Evolutionary conservation across 2,113 vertebrate species (phyloP).

Genomic region (Tauraco erythrolophus): DNA sequence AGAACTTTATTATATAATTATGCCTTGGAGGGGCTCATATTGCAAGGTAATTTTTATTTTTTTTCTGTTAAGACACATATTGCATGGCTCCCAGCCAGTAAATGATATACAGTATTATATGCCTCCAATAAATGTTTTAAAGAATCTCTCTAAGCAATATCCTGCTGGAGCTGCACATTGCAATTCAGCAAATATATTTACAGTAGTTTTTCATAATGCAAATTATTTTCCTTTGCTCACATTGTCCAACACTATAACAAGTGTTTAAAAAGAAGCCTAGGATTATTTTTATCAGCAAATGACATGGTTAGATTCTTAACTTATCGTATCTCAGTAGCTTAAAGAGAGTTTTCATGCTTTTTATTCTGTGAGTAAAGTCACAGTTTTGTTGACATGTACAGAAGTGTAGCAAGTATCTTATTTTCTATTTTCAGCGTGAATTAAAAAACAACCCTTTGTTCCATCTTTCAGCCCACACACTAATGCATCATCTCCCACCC

Average conservation of each 20-base stretch:
- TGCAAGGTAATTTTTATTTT: constrained; percentile 82
- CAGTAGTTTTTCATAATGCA: constrained; percentile 72
- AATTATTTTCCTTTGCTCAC: constrained; percentile 73
- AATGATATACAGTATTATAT: constrained; percentile 86
- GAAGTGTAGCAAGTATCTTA: constrained; percentile 45
- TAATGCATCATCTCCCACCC: constrained; percentile 41
- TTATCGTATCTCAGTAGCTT: not conserved
- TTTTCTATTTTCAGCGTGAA: constrained; percentile 68
- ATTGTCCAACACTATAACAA: constrained; percentile 54
- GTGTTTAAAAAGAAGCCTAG: constrained; percentile 21
- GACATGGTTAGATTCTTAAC: constrained; percentile 39
- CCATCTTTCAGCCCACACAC: constrained; percentile 25
- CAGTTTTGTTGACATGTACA: constrained; percentile 43
- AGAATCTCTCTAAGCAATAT: constrained; percentile 81
- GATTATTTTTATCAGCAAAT: constrained; percentile 66
- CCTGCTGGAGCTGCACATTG: constrained; percentile 58
- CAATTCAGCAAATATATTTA: constrained; percentile 80
- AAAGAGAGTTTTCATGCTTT: not conserved
- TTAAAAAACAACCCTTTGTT: constrained; percentile 67
- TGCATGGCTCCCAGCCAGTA: constrained; percentile 85
- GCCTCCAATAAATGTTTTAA: constrained; percentile 87
- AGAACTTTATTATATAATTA: constrained; percentile 90
- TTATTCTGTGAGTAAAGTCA: constrained; percentile 43
- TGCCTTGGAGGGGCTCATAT: constrained; percentile 85
- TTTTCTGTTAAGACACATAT: constrained; percentile 85